These are phyloP conservation scores for Laticauda colubrina DNA, from an alignment of 2,113 vertebrate species.

Conservation along the genomic window DNA sequence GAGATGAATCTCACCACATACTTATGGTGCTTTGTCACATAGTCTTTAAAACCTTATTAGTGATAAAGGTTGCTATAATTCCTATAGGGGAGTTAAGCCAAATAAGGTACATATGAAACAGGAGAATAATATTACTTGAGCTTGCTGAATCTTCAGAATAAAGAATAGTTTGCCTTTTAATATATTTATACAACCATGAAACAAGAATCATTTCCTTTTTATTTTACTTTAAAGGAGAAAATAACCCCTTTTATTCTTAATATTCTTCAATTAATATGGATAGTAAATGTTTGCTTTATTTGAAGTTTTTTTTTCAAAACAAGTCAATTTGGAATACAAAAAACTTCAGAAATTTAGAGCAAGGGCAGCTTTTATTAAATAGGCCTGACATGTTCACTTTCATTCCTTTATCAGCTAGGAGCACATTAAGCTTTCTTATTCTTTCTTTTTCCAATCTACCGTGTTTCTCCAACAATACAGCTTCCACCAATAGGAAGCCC, in stretches of 20 bases:
- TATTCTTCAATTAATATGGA: not conserved
- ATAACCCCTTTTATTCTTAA: not conserved
- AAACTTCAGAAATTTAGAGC: not conserved
- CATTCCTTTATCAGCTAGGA: not conserved
- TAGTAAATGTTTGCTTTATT: not conserved
- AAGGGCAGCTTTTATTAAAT: constrained; percentile 20
- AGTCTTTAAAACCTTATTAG: not conserved
- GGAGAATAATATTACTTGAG: not conserved
- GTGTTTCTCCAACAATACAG: no score
- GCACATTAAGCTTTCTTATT: not conserved
- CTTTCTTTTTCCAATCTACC: not conserved
- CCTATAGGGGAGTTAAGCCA: not conserved
- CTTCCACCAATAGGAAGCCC: no score
- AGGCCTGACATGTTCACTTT: not conserved
- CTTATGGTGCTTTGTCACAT: not conserved
- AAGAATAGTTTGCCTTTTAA: not conserved
- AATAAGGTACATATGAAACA: not conserved
- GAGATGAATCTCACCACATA: not conserved
- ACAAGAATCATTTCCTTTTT: not conserved
- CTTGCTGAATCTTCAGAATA: not conserved
- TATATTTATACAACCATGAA: not conserved
- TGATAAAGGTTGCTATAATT: not conserved
- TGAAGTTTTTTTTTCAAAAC: not conserved
- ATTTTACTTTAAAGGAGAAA: not conserved
- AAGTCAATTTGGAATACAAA: constrained; percentile 4